Evolutionary conservation across 2,797 vertebrate genomes (phyloP).

Genomic region (Crenichthys baileyi): DNA sequence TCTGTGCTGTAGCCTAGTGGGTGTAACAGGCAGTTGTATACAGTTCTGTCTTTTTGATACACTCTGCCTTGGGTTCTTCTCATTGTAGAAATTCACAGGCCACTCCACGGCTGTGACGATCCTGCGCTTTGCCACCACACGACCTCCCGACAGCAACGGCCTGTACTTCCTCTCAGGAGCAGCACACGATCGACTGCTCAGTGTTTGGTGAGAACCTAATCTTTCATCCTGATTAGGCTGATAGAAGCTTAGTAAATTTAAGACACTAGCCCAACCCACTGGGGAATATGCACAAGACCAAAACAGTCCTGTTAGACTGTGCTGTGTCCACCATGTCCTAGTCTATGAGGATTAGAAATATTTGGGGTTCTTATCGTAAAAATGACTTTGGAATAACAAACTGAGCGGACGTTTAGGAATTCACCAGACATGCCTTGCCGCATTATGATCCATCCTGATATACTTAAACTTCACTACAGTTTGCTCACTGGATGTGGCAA

Average conservation of each 20-base stretch:
- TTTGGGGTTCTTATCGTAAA: background rate
- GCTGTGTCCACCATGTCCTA: background rate
- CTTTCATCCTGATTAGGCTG: background rate
- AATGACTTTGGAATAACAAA: background rate
- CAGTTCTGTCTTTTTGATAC: background rate
- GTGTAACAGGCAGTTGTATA: too few relatives aligned
- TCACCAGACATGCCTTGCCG: background rate
- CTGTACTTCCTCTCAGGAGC: slow-evolving; percentile 97
- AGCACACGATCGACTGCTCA: slow-evolving; percentile 91
- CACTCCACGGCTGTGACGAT: slow-evolving; percentile 93
- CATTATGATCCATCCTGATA: background rate
- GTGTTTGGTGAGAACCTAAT: slow-evolving; percentile 83
- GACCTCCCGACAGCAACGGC: slow-evolving; percentile 89
- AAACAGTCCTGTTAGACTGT: background rate
- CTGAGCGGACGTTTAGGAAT: background rate
- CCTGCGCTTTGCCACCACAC: slow-evolving; percentile 89
- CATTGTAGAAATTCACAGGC: slow-evolving; percentile 93
- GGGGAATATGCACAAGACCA: background rate
- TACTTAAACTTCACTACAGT: background rate
- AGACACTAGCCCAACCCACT: background rate
- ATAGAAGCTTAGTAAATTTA: background rate
- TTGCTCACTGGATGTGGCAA: background rate
- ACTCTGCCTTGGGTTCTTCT: slow-evolving; percentile 5
- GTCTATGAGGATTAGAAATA: background rate
- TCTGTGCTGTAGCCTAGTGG: background rate